phyloP scores from a whole-genome alignment of 2,797 vertebrate genomes.

The Acipenser oxyrinchus region DNA sequence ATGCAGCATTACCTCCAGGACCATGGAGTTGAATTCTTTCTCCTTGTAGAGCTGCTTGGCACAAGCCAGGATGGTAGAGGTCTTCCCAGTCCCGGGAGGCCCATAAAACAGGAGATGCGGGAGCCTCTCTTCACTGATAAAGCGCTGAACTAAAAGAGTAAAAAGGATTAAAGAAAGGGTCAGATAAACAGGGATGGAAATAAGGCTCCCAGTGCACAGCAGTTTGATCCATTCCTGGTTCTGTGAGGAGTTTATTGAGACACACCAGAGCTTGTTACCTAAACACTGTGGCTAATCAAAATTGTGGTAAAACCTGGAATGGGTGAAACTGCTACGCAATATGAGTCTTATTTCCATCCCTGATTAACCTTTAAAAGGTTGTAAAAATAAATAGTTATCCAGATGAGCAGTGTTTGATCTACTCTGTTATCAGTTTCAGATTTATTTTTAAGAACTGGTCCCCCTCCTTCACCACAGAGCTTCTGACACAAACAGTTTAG shows the following conservation, averaged over 20 bases:
- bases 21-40: slow-evolving; percentile 89
- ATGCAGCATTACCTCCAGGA: slow-evolving; percentile 71
- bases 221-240: too few relatives aligned
- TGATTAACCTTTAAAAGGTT: neutral
- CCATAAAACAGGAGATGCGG: slow-evolving; percentile 92
- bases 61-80: slow-evolving; percentile 88
- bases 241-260: too few relatives aligned
- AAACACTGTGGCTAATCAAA: too few relatives aligned
- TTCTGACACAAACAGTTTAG: too few relatives aligned
- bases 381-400: neutral
- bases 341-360: too few relatives aligned
- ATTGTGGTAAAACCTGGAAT: too few relatives aligned
- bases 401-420: neutral
- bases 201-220: too few relatives aligned
- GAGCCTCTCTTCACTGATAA: slow-evolving; percentile 85
- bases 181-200: neutral
- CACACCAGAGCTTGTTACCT: too few relatives aligned
- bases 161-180: neutral
- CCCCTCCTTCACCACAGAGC: too few relatives aligned
- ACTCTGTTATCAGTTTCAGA: too few relatives aligned
- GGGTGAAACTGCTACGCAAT: too few relatives aligned
- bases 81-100: slow-evolving; percentile 91
- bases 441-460: too few relatives aligned
- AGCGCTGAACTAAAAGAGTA: slow-evolving; percentile 72
- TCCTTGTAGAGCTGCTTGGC: slow-evolving; percentile 84